phyloP scores from a whole-genome alignment of 2,797 vertebrate genomes.

The Falco peregrinus region DNA sequence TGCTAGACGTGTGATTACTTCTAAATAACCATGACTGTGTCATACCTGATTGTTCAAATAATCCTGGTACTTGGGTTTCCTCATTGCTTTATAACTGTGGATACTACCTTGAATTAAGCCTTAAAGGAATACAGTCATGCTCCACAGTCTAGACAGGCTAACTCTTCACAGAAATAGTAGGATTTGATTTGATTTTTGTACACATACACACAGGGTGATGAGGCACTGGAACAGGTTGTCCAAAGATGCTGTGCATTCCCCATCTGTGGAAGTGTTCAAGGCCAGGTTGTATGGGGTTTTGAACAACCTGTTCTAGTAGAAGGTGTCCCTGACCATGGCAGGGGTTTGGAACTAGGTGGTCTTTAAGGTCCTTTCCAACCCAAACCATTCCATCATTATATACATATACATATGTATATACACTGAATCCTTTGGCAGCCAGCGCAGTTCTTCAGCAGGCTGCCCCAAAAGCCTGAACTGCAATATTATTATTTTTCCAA shows the following conservation, averaged over 20 bases:
- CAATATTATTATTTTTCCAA: conserved; percentile 32
- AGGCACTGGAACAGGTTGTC: background rate
- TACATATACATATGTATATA: no score
- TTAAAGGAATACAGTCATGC: background rate
- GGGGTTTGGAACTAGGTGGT: background rate
- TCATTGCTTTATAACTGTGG: conserved; percentile 12
- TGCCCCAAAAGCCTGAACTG: background rate
- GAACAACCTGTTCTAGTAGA: background rate
- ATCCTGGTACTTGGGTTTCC: background rate
- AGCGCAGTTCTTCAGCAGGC: background rate
- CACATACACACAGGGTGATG: background rate
- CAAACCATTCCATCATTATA: background rate
- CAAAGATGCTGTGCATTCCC: background rate
- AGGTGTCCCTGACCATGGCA: background rate
- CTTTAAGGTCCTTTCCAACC: background rate
- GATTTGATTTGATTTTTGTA: background rate
- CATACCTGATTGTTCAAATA: conserved; percentile 40
- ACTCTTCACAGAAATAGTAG: background rate
- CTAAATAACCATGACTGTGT: conserved; percentile 11
- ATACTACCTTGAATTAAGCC: conserved; percentile 15
- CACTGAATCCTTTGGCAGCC: background rate
- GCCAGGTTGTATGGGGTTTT: background rate
- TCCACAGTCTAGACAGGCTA: background rate
- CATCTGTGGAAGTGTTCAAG: background rate
- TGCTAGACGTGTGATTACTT: conserved; percentile 13